Percentiles rank a stretch among this genome's conserved stretches.
Evolutionary conservation across 2,113 vertebrate genomes (phyloP).

Genomic region (Bostrychus sinensis): DNA sequence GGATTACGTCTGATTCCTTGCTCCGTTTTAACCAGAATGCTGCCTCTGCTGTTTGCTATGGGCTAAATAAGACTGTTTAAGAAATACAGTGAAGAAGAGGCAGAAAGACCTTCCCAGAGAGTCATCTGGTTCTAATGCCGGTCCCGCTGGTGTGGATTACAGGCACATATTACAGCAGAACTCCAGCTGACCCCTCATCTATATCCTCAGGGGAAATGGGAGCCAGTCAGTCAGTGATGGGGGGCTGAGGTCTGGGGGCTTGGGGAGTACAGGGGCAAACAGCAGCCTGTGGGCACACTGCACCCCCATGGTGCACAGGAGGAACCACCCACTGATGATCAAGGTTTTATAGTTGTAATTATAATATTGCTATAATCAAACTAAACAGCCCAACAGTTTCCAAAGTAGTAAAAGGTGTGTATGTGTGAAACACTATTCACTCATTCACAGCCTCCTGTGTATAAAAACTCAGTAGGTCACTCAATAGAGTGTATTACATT

Average conservation of each 20-base stretch:
- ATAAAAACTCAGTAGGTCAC: too few relatives aligned
- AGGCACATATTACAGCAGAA: conserved; percentile 79
- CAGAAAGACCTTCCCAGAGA: conserved; percentile 60
- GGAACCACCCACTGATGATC: conserved; percentile 9
- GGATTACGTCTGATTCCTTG: conserved; percentile 37
- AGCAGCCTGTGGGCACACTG: conserved; percentile 48
- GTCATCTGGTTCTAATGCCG: conserved; percentile 82
- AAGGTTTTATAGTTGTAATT: not conserved
- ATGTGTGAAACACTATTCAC: too few relatives aligned
- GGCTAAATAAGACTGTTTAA: conserved; percentile 49
- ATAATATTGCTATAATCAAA: not conserved
- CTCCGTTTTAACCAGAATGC: conserved; percentile 11
- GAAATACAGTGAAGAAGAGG: conserved; percentile 46
- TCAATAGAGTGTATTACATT: too few relatives aligned
- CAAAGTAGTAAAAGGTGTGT: too few relatives aligned
- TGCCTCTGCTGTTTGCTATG: conserved; percentile 42
- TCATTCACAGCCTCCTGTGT: too few relatives aligned
- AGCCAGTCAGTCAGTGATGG: conserved; percentile 54
- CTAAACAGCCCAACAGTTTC: too few relatives aligned
- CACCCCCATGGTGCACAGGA: conserved; percentile 39
- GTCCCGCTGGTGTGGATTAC: conserved; percentile 80
- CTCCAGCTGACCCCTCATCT: conserved; percentile 75
- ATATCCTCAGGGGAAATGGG: conserved; percentile 68
- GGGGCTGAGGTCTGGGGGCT: conserved; percentile 45
- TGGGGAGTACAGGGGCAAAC: conserved; percentile 40